phyloP scores from a whole-genome alignment of 2,797 vertebrate genomes.

The Bucorvus abyssinicus region DNA sequence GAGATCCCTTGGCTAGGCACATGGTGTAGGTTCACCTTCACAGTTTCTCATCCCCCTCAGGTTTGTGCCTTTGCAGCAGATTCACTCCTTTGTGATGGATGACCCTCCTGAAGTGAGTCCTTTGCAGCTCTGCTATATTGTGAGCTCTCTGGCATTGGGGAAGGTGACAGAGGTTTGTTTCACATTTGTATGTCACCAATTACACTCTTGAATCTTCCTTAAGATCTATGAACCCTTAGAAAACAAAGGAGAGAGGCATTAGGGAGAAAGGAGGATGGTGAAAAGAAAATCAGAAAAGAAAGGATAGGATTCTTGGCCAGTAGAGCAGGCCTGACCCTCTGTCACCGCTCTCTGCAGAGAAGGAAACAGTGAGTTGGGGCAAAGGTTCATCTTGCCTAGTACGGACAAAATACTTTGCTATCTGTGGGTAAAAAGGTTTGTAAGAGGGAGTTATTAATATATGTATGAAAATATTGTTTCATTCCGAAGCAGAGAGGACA shows the following conservation, averaged over 20 bases:
- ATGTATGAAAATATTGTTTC: background rate
- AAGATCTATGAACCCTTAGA: background rate
- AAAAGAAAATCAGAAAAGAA: background rate
- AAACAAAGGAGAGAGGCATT: background rate
- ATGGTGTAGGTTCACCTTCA: background rate
- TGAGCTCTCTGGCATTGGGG: background rate
- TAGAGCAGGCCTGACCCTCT: background rate
- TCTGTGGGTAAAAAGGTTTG: background rate
- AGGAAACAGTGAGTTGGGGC: background rate
- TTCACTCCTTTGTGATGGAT: background rate
- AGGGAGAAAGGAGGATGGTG: background rate
- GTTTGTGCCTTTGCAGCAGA: background rate
- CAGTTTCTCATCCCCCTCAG: background rate
- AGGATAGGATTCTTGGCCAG: background rate
- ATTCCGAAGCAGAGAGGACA: too few species aligned
- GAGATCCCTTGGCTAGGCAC: background rate
- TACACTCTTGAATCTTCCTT: background rate
- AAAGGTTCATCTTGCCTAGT: background rate
- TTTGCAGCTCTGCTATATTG: background rate
- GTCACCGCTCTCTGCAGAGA: background rate
- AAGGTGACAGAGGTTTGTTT: background rate
- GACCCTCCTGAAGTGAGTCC: background rate
- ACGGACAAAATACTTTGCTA: background rate
- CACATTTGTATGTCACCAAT: background rate
- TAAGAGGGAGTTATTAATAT: background rate